phyloP scores from a whole-genome alignment of 2,113 vertebrate genomes.

The Eupsittula cactorum region DNA sequence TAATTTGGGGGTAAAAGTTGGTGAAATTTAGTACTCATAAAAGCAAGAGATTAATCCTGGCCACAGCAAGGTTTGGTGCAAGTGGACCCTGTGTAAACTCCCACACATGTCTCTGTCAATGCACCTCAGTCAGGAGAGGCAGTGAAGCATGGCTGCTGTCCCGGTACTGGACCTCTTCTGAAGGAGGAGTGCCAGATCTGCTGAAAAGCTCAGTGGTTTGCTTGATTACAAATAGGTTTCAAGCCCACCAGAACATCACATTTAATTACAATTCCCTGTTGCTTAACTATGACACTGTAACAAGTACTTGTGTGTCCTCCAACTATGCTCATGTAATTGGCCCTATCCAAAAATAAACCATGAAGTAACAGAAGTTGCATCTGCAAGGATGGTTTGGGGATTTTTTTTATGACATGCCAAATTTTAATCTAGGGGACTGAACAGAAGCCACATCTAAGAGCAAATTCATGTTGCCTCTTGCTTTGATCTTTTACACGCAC shows the following conservation, averaged over 20 bases:
- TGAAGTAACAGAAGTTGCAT: neutral
- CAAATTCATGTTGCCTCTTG: neutral
- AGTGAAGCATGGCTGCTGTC: conserved; percentile 3
- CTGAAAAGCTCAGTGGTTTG: neutral
- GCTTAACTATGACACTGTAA: neutral
- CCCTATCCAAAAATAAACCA: neutral
- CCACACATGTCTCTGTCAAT: neutral
- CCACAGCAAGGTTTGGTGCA: neutral
- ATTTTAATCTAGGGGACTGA: neutral
- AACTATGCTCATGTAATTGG: neutral
- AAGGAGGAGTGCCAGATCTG: neutral
- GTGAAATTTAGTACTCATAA: conserved; percentile 33
- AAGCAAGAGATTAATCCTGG: neutral
- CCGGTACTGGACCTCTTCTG: conserved; percentile 30
- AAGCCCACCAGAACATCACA: conserved; percentile 16
- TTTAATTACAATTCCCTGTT: neutral
- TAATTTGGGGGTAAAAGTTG: conserved; percentile 46
- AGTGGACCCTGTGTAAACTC: conserved; percentile 13
- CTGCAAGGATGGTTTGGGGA: neutral
- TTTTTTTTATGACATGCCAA: neutral
- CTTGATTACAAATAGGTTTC: neutral
- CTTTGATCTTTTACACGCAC: neutral
- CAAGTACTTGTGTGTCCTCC: neutral
- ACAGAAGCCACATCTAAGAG: neutral
- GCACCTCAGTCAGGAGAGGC: neutral